Percentiles rank a stretch among this genome's conserved stretches.
Conservation (phyloP, 2,888 invertebrate species). For the Papilio protenor region DNA sequence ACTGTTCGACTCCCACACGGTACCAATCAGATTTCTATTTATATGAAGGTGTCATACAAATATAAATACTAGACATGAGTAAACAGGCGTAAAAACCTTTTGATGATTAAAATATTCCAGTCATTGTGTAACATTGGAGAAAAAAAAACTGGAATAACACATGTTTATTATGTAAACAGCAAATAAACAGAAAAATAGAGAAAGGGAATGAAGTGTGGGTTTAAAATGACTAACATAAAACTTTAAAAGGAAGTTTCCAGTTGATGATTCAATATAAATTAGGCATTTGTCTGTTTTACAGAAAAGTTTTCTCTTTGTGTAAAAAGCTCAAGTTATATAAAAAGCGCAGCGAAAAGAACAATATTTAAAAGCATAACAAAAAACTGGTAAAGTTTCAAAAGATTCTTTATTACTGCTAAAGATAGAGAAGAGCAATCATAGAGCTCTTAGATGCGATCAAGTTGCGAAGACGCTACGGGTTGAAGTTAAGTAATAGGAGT, state of each 20-base stretch:
- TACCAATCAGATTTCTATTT: background rate
- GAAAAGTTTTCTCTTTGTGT: background rate
- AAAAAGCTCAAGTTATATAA: background rate
- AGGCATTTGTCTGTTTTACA: background rate
- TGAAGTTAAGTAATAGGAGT: conserved; percentile 17
- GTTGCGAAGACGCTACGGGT: conserved; percentile 5
- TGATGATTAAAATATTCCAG: background rate
- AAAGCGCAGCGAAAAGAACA: background rate
- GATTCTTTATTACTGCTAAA: background rate
- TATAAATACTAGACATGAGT: background rate
- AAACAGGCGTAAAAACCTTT: background rate
- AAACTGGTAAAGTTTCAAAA: background rate
- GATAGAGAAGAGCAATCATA: conserved; percentile 17
- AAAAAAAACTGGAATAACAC: background rate
- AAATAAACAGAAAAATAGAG: no score
- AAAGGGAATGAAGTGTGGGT: no score
- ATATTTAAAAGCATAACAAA: background rate
- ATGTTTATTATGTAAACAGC: no score
- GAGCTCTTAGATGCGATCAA: conserved; percentile 4
- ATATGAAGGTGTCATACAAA: background rate
- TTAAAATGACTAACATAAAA: background rate
- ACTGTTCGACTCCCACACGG: background rate
- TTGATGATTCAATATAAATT: background rate
- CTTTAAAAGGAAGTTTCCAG: background rate
- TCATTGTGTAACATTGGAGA: background rate